These are phyloP conservation scores for Gymnopithys bicolor DNA, from an alignment of 2,797 vertebrate genomes.

Conservation along the genomic window DNA sequence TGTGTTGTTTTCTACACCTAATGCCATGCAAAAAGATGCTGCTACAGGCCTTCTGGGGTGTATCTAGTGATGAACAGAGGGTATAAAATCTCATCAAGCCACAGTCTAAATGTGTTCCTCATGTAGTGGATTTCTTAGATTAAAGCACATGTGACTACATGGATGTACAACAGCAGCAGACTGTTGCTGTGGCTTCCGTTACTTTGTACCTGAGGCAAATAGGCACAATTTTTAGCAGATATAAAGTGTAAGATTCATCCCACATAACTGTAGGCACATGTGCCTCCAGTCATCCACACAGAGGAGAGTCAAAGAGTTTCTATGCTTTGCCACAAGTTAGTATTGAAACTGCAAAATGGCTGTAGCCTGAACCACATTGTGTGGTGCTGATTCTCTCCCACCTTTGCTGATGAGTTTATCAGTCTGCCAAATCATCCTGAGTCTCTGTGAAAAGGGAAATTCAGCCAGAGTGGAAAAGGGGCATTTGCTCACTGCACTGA, in stretches of 20 bases:
- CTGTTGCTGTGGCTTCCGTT: accelerated
- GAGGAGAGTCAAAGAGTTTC: not conserved
- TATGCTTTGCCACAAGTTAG: not conserved
- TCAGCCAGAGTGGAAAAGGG: not conserved
- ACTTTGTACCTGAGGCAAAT: not conserved
- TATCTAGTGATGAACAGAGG: not conserved
- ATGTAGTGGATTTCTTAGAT: not conserved
- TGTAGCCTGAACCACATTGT: not conserved
- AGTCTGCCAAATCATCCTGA: not conserved
- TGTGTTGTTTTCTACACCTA: not conserved
- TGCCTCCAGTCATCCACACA: not conserved
- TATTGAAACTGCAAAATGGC: not conserved
- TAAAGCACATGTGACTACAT: not conserved
- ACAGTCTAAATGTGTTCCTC: not conserved
- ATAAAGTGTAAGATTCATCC: not conserved
- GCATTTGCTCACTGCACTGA: not conserved
- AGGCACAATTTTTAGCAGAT: not conserved
- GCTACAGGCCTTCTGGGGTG: not conserved
- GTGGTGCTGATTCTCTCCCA: not conserved
- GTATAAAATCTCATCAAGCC: not conserved
- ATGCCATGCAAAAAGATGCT: not conserved
- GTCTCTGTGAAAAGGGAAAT: not conserved
- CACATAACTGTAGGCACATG: not conserved
- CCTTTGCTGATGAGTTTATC: not conserved
- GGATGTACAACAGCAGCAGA: accelerated